Percentiles rank a stretch among this genome's conserved stretches.
Conservation (phyloP, 2,888 invertebrate species). For the Odontothrips loti region DNA sequence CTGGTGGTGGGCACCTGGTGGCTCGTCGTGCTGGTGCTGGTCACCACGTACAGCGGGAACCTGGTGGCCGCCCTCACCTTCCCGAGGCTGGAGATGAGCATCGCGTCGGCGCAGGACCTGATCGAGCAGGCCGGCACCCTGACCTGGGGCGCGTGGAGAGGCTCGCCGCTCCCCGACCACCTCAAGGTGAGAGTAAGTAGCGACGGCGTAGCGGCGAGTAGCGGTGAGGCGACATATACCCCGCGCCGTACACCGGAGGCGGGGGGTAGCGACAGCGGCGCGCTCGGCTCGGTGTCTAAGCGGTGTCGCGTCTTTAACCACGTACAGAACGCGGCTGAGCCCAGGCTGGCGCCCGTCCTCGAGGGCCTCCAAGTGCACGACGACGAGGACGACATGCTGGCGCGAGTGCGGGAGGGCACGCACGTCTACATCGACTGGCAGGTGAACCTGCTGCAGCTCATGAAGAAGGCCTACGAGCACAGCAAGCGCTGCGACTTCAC, state of each 20-base stretch:
- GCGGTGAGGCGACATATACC: too few species aligned
- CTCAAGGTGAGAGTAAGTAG: constrained; percentile 52
- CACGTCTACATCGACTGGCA: constrained; percentile 81
- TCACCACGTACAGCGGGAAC: constrained; percentile 89
- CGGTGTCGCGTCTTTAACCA: too few species aligned
- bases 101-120: constrained; percentile 64
- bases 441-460: constrained; percentile 66
- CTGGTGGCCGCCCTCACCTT: constrained; percentile 89
- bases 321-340: neutral
- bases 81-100: constrained; percentile 71
- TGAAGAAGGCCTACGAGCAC: constrained; percentile 61
- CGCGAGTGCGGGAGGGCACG: constrained; percentile 58
- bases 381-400: constrained; percentile 49
- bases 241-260: too few species aligned
- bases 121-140: constrained; percentile 52
- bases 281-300: too few species aligned
- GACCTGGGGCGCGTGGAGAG: constrained; percentile 71
- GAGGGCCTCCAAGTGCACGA: constrained; percentile 55
- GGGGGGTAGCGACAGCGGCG: too few species aligned
- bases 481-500: constrained; percentile 71
- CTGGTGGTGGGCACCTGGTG: constrained; percentile 87
- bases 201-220: too few species aligned
- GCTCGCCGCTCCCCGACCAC: constrained; percentile 68
- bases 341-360: constrained; percentile 10
- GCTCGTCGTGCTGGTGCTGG: constrained; percentile 81